These are phyloP conservation scores for Manacus vitellinus DNA, from an alignment of 2,113 vertebrate species.

Conservation along the genomic window DNA sequence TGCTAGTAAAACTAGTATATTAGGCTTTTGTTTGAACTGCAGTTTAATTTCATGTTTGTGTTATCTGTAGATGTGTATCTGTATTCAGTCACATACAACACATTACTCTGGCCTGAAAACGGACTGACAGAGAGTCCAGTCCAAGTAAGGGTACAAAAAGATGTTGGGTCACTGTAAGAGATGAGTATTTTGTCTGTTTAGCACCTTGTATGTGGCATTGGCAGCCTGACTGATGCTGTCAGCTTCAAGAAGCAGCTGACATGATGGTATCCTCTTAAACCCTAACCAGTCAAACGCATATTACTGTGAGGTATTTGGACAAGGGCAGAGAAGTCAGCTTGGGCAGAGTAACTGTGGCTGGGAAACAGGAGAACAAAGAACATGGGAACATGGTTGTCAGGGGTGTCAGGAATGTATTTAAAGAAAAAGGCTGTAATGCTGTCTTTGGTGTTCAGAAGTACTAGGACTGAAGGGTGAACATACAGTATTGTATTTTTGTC, in stretches of 20 bases:
- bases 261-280: not conserved
- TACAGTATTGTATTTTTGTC: not conserved
- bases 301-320: not conserved
- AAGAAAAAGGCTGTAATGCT: not conserved
- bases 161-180: not conserved
- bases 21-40: not conserved
- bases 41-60: not conserved
- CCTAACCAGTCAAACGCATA: not conserved
- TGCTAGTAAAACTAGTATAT: not conserved
- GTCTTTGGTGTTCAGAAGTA: not conserved
- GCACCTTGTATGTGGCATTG: not conserved
- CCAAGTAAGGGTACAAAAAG: not conserved
- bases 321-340: not conserved
- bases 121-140: not conserved
- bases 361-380: not conserved
- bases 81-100: not conserved
- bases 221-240: not conserved
- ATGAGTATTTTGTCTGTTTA: not conserved
- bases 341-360: not conserved
- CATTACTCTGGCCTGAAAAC: not conserved
- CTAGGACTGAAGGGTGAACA: not conserved
- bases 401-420: accelerated
- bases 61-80: not conserved
- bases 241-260: not conserved
- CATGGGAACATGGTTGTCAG: accelerated